Base-by-base conservation (phyloP, 1,140 invertebrate genomes). In the Drosophila dunni region DNA sequence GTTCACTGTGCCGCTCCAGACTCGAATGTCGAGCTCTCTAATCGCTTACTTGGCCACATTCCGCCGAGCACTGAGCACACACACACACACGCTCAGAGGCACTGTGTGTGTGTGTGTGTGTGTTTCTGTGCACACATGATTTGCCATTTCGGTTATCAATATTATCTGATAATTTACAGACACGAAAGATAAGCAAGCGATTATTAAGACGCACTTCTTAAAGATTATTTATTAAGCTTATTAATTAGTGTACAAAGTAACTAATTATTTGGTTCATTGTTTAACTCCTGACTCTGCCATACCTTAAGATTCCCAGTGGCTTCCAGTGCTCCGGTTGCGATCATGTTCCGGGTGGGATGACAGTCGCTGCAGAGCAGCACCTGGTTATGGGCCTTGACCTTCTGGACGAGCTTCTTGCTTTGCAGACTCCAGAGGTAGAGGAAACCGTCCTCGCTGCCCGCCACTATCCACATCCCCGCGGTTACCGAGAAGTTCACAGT, bases 351-450 rank as follows among this genome's bases (percentile, higher is more conserved):
- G 13, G 7, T 89, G 9, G 83, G 83, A 67, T 88, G 83, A 7
- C 84, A 88, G 42, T 89, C 79, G 20, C 33, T 77, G 68, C 76
- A 63, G 8, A 88, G 56, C 11, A 80, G 54, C 7, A 33, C 46
- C 33, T 78, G 53, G 3, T 56, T 17, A 3, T 77, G 53, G 0
- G 83, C 75, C 7, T 33, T 10, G 2, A 71, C 10, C 40, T 84
- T 74, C 56, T 88, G 83, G 10, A 80, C 84, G 7, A 88, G 44
- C 50, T 89, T 54, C 48, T 64, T 89, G 34, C 42, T 74, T 42
- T 89, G 79, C 17, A 88, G 61, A 48, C 72, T 78, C 83, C 83
- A 88, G 10, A 88, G 79, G 38, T 81, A 77, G 0, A 88, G 33
- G 2, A 40, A 34, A 1, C 51, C 36, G 7, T 88, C 83, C 61